These are phyloP conservation scores for Hippocampus abdominalis DNA, from an alignment of 2,113 vertebrate species.

Conservation along the genomic window DNA sequence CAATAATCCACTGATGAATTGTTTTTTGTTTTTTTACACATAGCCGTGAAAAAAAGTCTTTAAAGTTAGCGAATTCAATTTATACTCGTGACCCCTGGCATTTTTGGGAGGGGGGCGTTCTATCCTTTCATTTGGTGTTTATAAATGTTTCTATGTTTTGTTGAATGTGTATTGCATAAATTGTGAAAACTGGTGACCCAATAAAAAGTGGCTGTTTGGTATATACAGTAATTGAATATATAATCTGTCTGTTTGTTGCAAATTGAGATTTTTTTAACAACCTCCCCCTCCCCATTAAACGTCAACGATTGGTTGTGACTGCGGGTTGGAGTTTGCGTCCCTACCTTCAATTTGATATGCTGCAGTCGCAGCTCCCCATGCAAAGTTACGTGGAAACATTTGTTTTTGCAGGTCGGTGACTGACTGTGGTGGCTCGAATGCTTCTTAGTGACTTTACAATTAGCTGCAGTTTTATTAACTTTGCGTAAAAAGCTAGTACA, in stretches of 20 bases:
- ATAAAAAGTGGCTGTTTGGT: neutral
- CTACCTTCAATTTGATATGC: conserved; percentile 13
- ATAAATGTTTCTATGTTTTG: too few relatives aligned
- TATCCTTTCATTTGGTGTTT: too few relatives aligned
- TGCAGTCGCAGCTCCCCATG: neutral
- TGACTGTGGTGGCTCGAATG: neutral
- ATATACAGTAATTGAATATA: too few relatives aligned
- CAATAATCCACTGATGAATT: too few relatives aligned
- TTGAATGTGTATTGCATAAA: too few relatives aligned
- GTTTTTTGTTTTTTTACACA: too few relatives aligned
- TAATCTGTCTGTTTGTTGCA: too few relatives aligned
- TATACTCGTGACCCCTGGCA: too few relatives aligned
- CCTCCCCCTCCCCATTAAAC: neutral
- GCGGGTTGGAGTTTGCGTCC: neutral
- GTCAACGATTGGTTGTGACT: neutral
- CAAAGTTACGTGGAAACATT: neutral
- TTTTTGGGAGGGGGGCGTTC: too few relatives aligned
- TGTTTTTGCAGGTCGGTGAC: neutral
- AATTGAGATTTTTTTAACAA: neutral
- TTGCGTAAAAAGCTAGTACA: neutral
- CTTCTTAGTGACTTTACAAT: neutral
- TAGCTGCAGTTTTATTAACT: neutral
- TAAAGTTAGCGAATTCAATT: too few relatives aligned
- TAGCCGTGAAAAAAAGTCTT: too few relatives aligned
- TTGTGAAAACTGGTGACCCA: neutral